Evolutionary conservation across 2,888 invertebrate species (phyloP), one percentile per base, ranked within the genome.

Genomic region (Chouioia cunea): DNA sequence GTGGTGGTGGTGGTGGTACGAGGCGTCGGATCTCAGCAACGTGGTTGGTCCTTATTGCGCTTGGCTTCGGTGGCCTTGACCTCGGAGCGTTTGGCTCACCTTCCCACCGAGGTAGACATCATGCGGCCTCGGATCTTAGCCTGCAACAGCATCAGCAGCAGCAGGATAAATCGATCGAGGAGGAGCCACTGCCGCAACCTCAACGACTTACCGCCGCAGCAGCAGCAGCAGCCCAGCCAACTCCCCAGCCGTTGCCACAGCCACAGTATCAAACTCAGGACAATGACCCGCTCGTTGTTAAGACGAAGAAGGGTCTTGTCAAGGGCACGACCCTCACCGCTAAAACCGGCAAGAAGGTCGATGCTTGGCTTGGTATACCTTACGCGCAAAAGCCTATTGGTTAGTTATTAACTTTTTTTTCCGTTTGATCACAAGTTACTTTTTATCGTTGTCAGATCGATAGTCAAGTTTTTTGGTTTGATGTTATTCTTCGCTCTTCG

Each of bases 341-440:
- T 16, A 90, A 92, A 75, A 91, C 94, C 72, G 92, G 92, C 69
- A 91, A 95, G 86, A 90, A 91, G 84, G 92, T 95, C 73, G 94
- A 95, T 83, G 93, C 93, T 4, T 95, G 94, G 93, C 88, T 92
- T 80, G 93, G 93, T 47, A 93, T 94, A 74, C 94, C 94, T 3
- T 94, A 93, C 83, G 93, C 93, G 77, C 92, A 93, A 85, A 93
- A 93, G 86, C 93, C 93, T 4, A 74, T 93, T 57, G 93, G 87
- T 86, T 75, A 81, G 81, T 74, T 68, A 22, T 46, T 12, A 58
- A 8, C n/a, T 58, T 22, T 58, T 44, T 60, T 43, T 22, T 47
- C n/a, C n/a, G 4, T 43, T 16, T 43, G 23, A 2, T 15, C 22
- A 14, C 15, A 43, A 2, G n/a, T 18, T 52, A 22, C 52, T 20